These are phyloP conservation scores for Drosophila suzukii DNA, from an alignment of 1,140 invertebrate genomes.

Conservation along the genomic window DNA sequence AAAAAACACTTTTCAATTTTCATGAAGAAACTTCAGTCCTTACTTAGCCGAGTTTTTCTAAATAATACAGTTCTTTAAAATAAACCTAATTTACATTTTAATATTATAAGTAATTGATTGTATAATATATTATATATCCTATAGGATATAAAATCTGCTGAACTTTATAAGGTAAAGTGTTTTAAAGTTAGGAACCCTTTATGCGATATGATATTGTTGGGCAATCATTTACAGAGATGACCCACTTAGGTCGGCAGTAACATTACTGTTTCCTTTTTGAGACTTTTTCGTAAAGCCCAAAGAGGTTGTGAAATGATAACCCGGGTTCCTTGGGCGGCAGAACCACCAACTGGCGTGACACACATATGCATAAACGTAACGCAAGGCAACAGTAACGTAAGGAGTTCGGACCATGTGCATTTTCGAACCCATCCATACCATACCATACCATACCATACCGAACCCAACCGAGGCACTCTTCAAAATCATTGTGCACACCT, in stretches of 20 bases:
- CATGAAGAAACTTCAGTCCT: no score
- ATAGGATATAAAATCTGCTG: no score
- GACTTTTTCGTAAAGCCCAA: neutral
- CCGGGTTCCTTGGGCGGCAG: constrained; percentile 3
- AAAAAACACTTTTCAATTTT: no score
- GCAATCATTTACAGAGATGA: neutral
- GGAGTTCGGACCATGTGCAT: constrained; percentile 22
- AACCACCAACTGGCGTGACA: constrained; percentile 34
- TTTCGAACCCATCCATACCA: constrained; percentile 8
- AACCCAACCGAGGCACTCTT: constrained; percentile 41
- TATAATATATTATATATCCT: no score
- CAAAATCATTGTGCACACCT: constrained; percentile 80
- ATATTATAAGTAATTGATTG: no score
- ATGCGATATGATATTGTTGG: neutral
- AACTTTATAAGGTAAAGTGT: no score
- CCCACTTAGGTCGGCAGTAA: constrained; percentile 11
- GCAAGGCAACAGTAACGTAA: constrained; percentile 21
- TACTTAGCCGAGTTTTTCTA: no score
- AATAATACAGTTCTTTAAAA: no score
- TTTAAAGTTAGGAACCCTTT: no score
- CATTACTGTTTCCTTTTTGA: neutral
- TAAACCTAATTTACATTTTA: no score
- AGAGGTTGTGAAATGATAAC: constrained; percentile 8
- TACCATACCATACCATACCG: neutral
- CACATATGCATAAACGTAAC: constrained; percentile 31